A percentile compares a stretch with the other conserved stretches of the same genome.
phyloP scores from a whole-genome alignment of 2,888 invertebrate genomes.

The Ligdia adustata region DNA sequence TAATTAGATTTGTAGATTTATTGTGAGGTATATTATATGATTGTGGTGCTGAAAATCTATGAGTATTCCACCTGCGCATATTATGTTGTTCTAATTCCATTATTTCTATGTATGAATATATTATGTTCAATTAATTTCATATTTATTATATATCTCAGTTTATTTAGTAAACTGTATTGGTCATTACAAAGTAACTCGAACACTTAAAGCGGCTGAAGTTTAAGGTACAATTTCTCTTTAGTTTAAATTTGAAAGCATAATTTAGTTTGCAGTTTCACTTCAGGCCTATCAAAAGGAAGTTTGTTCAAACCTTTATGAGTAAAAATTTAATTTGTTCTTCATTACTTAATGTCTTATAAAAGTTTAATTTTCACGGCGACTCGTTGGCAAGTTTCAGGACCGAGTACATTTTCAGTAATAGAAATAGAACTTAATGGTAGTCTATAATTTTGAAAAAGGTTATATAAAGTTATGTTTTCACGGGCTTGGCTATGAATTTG shows the following conservation, averaged over 20 bases:
- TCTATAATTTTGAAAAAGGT: neutral
- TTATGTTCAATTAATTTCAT: too few species aligned
- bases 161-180: slow-evolving; percentile 6
- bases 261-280: slow-evolving; percentile 48
- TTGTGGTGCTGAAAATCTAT: too few species aligned
- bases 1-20: too few species aligned
- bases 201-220: slow-evolving; percentile 10
- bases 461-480: slow-evolving; percentile 1
- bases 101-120: too few species aligned
- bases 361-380: slow-evolving; percentile 40
- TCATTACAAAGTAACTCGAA: too few species aligned
- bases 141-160: slow-evolving; percentile 5
- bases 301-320: slow-evolving; percentile 51
- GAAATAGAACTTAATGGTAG: slow-evolving; percentile 13
- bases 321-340: slow-evolving; percentile 53
- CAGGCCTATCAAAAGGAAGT: slow-evolving; percentile 47
- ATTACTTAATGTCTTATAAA: slow-evolving; percentile 49
- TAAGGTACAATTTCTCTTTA: slow-evolving; percentile 26
- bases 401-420: slow-evolving; percentile 18
- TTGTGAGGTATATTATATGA: too few species aligned
- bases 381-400: slow-evolving; percentile 21
- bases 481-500: neutral
- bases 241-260: slow-evolving; percentile 45
- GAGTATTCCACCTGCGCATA: too few species aligned
- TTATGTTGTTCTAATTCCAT: too few species aligned